Evolutionary conservation across 2,797 vertebrate genomes (phyloP), one percentile per base, ranked within the genome.

Genomic region (Artibeus lituratus): DNA sequence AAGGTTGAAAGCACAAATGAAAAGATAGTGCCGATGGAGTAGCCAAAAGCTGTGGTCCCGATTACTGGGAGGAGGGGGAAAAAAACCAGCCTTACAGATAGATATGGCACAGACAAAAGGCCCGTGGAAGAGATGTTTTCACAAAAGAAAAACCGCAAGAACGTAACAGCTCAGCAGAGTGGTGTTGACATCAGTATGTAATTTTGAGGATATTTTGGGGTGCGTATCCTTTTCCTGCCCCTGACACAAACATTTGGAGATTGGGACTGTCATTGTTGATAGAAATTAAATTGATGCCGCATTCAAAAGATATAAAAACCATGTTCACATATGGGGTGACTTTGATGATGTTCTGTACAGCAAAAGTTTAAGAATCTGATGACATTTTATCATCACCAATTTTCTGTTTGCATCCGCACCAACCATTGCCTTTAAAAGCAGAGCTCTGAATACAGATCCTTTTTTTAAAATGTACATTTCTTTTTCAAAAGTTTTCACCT

Each of bases 181-280:
- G 87, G 93, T 96, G 97, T 97, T 97, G 97, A 97, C 97, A 98
- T 97, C 97, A 92, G 96, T 90, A 86, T 96, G 92, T 96, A 73
- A 96, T 97, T 95, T 90, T 73, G 95, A 96, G 96, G 92, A 86
- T 90, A 97, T 97, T 97, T 97, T 92, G 29, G 94, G 96, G 93
- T 82, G 49, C 26, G 0, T 95, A 93, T 90, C 93, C 91, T 90
- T 94, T 96, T 95, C 94, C 97, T 96, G 96, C 94, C 82, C 95
- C 96, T 97, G 96, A 95, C 87, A 93, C 95, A 97, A 97, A 98
- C 95, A 97, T 97, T 96, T 97, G 90, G 96, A 97, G 96, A 97
- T 97, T 96, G 94, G 69, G 95, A 94, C 97, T 96, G 96, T 97
- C 97, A 73, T 94, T 97, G 89, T 97, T 95, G 96, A 97, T 97